Evolutionary conservation across 2,888 invertebrate genomes (phyloP).

Genomic region (Caenorhabditis sinica): DNA sequence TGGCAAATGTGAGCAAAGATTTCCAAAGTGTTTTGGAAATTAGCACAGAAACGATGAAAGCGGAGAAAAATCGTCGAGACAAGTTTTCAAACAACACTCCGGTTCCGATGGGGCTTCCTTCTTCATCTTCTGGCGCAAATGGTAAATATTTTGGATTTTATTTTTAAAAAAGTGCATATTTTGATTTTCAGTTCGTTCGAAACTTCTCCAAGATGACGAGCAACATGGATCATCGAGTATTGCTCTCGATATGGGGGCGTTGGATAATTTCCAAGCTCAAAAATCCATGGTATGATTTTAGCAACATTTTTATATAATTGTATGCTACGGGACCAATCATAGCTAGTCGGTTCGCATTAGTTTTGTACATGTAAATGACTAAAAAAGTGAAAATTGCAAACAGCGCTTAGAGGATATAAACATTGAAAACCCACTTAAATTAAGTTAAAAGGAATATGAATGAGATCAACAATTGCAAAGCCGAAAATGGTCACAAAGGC

Average conservation of each 20-base stretch:
- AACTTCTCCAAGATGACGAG: constrained; percentile 85
- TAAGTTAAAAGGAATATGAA: too few relatives aligned
- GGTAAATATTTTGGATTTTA: constrained; percentile 70
- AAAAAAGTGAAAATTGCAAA: too few relatives aligned
- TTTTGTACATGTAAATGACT: too few relatives aligned
- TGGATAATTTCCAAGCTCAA: constrained; percentile 75
- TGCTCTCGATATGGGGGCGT: constrained; percentile 91
- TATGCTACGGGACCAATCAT: too few relatives aligned
- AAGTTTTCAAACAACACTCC: constrained; percentile 87
- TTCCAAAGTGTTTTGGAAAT: constrained; percentile 98
- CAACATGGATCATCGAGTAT: constrained; percentile 87
- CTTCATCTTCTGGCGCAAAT: constrained; percentile 84
- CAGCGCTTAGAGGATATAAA: too few relatives aligned
- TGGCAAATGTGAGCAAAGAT: constrained; percentile 97
- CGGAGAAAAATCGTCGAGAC: constrained; percentile 94
- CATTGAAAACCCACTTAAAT: too few relatives aligned
- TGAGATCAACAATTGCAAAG: too few relatives aligned
- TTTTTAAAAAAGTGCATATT: neutral
- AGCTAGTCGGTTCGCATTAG: too few relatives aligned
- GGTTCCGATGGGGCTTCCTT: constrained; percentile 84
- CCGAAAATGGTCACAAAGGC: too few relatives aligned
- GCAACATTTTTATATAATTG: too few relatives aligned
- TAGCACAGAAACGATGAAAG: constrained; percentile 96
- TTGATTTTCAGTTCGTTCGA: constrained; percentile 85
- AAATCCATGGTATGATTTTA: constrained; percentile 55